Conservation (phyloP, 2,888 invertebrate species). For the Drosophila neonasuta region DNA sequence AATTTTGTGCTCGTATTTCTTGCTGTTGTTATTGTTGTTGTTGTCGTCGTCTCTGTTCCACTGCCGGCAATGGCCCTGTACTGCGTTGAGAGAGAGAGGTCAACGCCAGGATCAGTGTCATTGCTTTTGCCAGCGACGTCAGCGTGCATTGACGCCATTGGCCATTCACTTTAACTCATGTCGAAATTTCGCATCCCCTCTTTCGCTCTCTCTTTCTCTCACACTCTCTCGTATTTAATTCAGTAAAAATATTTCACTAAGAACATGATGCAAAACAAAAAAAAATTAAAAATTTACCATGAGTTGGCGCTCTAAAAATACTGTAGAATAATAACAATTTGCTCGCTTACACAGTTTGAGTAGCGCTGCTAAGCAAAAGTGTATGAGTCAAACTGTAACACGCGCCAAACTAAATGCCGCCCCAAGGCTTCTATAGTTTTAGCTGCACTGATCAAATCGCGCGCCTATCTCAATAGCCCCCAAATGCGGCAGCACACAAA, state of each 20-base stretch:
- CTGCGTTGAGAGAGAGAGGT: slow-evolving; percentile 58
- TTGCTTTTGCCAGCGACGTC: slow-evolving; percentile 55
- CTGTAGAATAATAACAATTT: not conserved
- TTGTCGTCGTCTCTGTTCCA: slow-evolving; percentile 24
- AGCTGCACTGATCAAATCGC: slow-evolving; percentile 54
- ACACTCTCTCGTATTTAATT: slow-evolving; percentile 6
- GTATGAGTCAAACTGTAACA: slow-evolving; percentile 57
- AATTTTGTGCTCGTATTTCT: slow-evolving; percentile 32
- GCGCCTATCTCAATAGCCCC: slow-evolving; percentile 76
- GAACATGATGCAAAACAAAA: not conserved
- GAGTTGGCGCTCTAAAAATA: slow-evolving; percentile 12
- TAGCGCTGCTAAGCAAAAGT: slow-evolving; percentile 3
- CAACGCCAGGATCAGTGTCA: slow-evolving; percentile 76
- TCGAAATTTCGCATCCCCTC: slow-evolving; percentile 36
- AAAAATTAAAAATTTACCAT: not conserved
- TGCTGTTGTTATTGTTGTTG: slow-evolving; percentile 14
- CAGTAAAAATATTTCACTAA: slow-evolving; percentile 15
- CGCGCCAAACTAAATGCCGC: slow-evolving; percentile 64
- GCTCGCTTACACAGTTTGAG: slow-evolving; percentile 37
- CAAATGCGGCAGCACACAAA: slow-evolving; percentile 66
- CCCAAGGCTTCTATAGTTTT: slow-evolving; percentile 67
- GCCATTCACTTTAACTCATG: slow-evolving; percentile 60
- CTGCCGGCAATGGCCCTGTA: slow-evolving; percentile 49
- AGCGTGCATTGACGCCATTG: slow-evolving; percentile 59
- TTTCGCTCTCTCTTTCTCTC: slow-evolving; percentile 6